A percentile compares a stretch with the other conserved stretches of the same genome.
These are phyloP conservation scores for Equus quagga DNA, from an alignment of 2,113 vertebrate genomes.

Conservation along the genomic window DNA sequence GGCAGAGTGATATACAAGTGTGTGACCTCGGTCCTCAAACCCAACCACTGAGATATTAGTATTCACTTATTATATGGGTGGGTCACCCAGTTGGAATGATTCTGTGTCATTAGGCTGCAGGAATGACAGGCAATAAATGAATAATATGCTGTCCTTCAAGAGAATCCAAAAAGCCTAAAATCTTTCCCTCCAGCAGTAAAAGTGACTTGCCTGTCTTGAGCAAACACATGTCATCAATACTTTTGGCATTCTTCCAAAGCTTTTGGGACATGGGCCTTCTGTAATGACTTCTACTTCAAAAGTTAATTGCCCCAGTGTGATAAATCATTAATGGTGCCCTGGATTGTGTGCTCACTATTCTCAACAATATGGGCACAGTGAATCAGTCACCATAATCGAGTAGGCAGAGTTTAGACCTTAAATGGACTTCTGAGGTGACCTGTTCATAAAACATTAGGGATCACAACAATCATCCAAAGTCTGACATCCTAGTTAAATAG, in stretches of 20 bases:
- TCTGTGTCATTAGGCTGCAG: neutral
- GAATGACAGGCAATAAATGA: conserved; percentile 28
- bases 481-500: neutral
- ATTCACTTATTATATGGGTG: conserved; percentile 36
- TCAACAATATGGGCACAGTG: neutral
- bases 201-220: neutral
- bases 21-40: neutral
- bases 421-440: neutral
- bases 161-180: neutral
- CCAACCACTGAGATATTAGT: neutral
- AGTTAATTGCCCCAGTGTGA: neutral
- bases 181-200: neutral
- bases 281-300: neutral
- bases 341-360: neutral
- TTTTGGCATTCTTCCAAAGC: neutral
- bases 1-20: neutral
- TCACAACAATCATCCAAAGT: neutral
- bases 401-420: neutral
- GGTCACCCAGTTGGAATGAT: neutral
- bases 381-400: neutral
- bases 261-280: neutral
- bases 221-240: neutral
- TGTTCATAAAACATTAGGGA: neutral
- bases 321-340: neutral
- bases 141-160: neutral